These are phyloP conservation scores for Noctua janthe DNA, from an alignment of 2,888 invertebrate species.

Conservation along the genomic window DNA sequence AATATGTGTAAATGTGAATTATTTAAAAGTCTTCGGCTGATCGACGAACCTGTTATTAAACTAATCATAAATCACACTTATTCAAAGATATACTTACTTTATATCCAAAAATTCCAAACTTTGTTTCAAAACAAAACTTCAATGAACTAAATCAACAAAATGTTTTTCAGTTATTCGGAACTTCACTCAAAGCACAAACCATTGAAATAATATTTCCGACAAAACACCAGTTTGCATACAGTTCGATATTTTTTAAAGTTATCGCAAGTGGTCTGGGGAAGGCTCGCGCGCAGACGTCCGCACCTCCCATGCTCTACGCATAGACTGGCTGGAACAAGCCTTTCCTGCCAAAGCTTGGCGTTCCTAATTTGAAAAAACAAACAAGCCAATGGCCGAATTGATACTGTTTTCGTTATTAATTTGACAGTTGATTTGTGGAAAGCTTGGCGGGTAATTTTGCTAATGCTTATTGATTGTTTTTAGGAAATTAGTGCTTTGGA, in stretches of 20 bases:
- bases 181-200: constrained; percentile 46
- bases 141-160: not conserved
- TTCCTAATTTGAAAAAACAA: constrained; percentile 41
- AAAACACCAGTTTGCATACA: constrained; percentile 8
- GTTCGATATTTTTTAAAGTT: constrained; percentile 47
- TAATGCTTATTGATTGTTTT: constrained; percentile 24
- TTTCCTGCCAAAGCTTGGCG: constrained; percentile 30
- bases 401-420: constrained; percentile 31
- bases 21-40: not conserved
- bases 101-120: constrained; percentile 22
- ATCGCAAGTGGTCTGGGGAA: constrained; percentile 32
- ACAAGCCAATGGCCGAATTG: constrained; percentile 26
- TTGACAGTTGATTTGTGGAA: not conserved
- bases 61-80: not conserved
- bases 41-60: not conserved
- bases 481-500: not conserved
- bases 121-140: constrained; percentile 28
- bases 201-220: not conserved
- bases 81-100: constrained; percentile 42
- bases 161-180: not conserved
- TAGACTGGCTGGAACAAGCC: constrained; percentile 51
- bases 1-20: not conserved
- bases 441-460: constrained; percentile 9
- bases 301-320: constrained; percentile 40
- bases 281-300: constrained; percentile 54